A percentile compares a stretch with the other conserved stretches of the same genome.
phyloP scores from a whole-genome alignment of 1,140 invertebrate species.

The Chrysoperla carnea region DNA sequence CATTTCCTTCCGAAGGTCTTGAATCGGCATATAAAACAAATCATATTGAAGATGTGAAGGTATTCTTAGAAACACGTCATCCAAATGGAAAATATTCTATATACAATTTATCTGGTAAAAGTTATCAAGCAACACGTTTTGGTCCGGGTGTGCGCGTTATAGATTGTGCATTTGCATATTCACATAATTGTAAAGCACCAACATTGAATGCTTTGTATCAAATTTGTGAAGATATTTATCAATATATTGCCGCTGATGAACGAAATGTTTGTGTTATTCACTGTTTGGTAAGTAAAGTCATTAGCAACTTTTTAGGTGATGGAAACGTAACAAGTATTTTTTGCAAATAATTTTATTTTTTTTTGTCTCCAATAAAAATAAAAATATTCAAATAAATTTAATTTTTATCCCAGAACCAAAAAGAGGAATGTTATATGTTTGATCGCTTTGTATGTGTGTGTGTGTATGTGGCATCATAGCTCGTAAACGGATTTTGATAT shows the following conservation, averaged over 20 bases:
- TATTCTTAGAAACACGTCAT: slow-evolving; percentile 57
- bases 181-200: slow-evolving; percentile 46
- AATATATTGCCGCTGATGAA: slow-evolving; percentile 63
- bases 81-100: slow-evolving; percentile 54
- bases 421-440: no score
- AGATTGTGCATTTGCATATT: slow-evolving; percentile 45
- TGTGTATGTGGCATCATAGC: no score
- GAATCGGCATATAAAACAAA: slow-evolving; percentile 85
- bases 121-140: slow-evolving; percentile 28
- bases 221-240: slow-evolving; percentile 72
- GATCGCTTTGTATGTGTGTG: no score
- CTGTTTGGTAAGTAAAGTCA: slow-evolving; percentile 47
- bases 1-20: slow-evolving; percentile 84
- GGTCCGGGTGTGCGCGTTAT: slow-evolving; percentile 32
- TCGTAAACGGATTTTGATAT: no score
- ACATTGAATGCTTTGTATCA: slow-evolving; percentile 60
- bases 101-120: slow-evolving; percentile 60
- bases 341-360: background rate
- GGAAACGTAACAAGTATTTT: background rate
- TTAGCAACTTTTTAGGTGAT: background rate
- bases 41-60: slow-evolving; percentile 77
- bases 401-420: no score
- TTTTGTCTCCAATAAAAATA: no score
- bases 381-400: no score
- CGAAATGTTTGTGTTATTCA: slow-evolving; percentile 73